Evolutionary conservation across 2,888 invertebrate species (phyloP).

Genomic region (Incurvaria masculella): DNA sequence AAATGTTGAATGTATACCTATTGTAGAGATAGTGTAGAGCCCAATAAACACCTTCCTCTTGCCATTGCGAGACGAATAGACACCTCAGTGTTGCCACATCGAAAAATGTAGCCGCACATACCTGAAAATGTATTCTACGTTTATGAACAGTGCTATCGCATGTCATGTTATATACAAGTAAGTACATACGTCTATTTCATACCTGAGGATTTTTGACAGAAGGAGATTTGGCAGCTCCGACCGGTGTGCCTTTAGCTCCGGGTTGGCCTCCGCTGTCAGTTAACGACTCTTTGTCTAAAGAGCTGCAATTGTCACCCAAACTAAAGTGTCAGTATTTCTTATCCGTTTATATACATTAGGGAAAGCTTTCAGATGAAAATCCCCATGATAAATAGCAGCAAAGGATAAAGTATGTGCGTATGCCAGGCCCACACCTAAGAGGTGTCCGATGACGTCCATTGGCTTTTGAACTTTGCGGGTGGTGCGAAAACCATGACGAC

Average conservation of each 20-base stretch:
- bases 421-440: too few species aligned
- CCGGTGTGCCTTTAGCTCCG: conserved; percentile 36
- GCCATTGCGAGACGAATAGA: conserved; percentile 95
- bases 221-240: conserved; percentile 32
- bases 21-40: conserved; percentile 89
- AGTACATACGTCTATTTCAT: too few species aligned
- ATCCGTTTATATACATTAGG: too few species aligned
- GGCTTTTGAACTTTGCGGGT: too few species aligned
- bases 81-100: conserved; percentile 96
- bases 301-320: conserved; percentile 42
- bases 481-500: too few species aligned
- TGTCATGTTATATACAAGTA: too few species aligned
- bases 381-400: too few species aligned
- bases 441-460: too few species aligned
- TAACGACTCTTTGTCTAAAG: conserved; percentile 75
- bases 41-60: conserved; percentile 98
- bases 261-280: conserved; percentile 51
- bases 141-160: neutral
- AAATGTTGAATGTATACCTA: too few species aligned
- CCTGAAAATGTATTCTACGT: conserved; percentile 34
- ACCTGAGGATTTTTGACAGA: conserved; percentile 37
- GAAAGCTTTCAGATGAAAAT: too few species aligned
- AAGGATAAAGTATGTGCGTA: conserved; percentile 3
- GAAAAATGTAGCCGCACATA: conserved; percentile 88
- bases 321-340: too few species aligned